Evolutionary conservation across 2,888 invertebrate species (phyloP), one percentile per base, ranked within the genome.

Genomic region (Drosophila imparisetae): DNA sequence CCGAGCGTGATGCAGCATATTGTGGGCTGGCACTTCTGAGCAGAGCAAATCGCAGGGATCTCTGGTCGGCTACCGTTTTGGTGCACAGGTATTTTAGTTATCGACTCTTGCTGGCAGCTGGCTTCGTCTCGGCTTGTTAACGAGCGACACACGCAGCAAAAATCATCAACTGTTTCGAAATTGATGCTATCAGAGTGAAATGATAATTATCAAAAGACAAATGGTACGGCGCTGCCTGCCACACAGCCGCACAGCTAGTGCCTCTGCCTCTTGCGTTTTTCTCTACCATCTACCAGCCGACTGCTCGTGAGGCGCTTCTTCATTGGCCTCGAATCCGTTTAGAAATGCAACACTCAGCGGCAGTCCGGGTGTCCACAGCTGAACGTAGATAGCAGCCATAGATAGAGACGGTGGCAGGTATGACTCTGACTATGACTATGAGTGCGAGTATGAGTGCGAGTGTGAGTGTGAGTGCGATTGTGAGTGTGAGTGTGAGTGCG

Each of bases 181-280:
- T 86, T 84, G 88, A 84, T 84, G 84, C 88, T 84, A 84, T 84
- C 84, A 88, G 72, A 80, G 78, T 83, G 86, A 86, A 84, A 86
- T 84, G 86, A 84, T 84, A 84, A 84, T 84, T 84, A 84, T 84
- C 84, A 86, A 80, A 87, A 88, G 84, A 84, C 84, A 84, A 84
- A 84, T 84, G 84, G 84, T 85, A 78, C 70, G 72, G 53, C 68
- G 76, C 63, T 68, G 68, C 60, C 75, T 58, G 66, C 36, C 63
- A 63, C 48, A 18, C 42, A 42, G 53, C 13, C 50, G 24, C 36
- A 13, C 36, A 24, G 53, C 24, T 38, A 29, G 11, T 15, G 13
- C 4, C 27, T 36, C n/a, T 18, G 32, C 24, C 18, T 48, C 38
- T 38, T 58, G 27, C n/a, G 7, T 54, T 13, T 13, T 40, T 42